Conservation (phyloP, 2,797 vertebrate genomes). For the Danio choprae region DNA sequence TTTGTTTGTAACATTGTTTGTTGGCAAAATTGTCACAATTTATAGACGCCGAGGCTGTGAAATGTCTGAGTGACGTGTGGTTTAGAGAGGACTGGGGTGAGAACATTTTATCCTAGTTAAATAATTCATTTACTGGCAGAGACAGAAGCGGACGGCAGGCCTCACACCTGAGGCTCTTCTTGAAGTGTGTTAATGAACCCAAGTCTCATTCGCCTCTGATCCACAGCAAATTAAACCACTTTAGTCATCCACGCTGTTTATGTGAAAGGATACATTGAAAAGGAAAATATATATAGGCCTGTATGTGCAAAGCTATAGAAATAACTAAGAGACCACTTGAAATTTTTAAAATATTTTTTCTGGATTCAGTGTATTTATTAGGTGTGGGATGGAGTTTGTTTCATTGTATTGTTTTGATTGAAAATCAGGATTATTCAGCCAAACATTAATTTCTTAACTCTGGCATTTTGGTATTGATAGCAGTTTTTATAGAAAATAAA, state of each 20-base stretch:
- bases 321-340: too few species aligned
- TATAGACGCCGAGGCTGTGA: constrained; percentile 18
- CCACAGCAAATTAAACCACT: constrained; percentile 6
- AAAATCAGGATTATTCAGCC: too few species aligned
- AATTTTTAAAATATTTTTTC: too few species aligned
- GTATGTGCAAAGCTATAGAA: too few species aligned
- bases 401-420: too few species aligned
- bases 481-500: too few species aligned
- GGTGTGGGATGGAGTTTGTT: too few species aligned
- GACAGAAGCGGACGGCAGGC: constrained; percentile 4
- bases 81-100: constrained; percentile 11
- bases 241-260: constrained; percentile 5
- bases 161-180: constrained; percentile 25
- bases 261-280: background rate
- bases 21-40: constrained; percentile 32
- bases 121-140: constrained; percentile 37
- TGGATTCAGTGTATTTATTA: too few species aligned
- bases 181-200: constrained; percentile 46
- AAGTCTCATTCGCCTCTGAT: constrained; percentile 27
- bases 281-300: too few species aligned
- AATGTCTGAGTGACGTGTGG: constrained; percentile 14
- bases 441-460: too few species aligned
- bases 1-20: background rate
- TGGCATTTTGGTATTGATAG: too few species aligned
- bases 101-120: constrained; percentile 26